Conservation (phyloP, 2,888 invertebrate genomes). For the Ophion ellenae region DNA sequence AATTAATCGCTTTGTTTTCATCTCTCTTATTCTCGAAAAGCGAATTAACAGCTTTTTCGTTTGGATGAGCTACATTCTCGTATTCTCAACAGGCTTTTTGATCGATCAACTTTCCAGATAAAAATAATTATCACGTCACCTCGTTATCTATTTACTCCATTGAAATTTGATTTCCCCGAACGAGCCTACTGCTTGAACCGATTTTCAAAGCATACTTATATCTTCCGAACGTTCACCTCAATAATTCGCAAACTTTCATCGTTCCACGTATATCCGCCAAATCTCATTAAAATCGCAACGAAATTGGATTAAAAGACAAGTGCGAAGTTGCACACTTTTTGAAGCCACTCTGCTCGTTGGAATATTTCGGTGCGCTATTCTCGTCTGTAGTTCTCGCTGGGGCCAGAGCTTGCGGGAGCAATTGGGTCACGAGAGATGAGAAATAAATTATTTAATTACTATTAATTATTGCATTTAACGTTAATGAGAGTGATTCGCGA, state of each 20-base stretch:
- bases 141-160: too few species aligned
- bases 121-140: too few species aligned
- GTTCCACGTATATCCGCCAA: background rate
- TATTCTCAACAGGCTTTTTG: too few species aligned
- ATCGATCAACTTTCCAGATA: too few species aligned
- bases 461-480: conserved; percentile 2
- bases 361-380: background rate
- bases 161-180: too few species aligned
- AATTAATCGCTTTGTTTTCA: conserved; percentile 29
- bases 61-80: background rate
- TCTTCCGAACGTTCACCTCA: background rate
- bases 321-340: background rate
- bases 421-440: background rate
- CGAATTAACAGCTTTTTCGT: conserved; percentile 22
- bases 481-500: conserved; percentile 1
- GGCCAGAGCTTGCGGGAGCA: background rate
- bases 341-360: background rate
- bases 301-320: background rate
- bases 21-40: conserved; percentile 11
- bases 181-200: background rate
- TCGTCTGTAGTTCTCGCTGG: background rate
- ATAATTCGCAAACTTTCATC: background rate
- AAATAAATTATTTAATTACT: background rate
- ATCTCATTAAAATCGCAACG: background rate
- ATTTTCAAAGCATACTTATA: background rate